Evolutionary conservation across 2,888 invertebrate species (phyloP), one percentile per base, ranked within the genome.

Genomic region (Dusona sp.): DNA sequence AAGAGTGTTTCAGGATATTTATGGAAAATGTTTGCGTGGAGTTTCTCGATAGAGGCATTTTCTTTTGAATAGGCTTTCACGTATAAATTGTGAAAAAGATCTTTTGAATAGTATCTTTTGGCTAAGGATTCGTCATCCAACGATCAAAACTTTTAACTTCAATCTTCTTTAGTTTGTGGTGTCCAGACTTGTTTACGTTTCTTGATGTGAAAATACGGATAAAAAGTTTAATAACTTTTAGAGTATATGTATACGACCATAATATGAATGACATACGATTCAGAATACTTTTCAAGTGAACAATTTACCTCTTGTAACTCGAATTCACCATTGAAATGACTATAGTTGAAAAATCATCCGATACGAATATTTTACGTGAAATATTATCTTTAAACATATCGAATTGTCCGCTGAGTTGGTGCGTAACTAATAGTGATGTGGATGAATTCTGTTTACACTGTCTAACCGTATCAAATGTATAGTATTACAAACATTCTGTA

Each of bases 391-490:
- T 38, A 2, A 51, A 45, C 67, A 42, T 11, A n/a, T 29, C 11
- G 29, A 22, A 67, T 77, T 38, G 68, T 64, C 29, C 22, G 57
- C 33, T 25, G 33, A 64, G n/a, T 70, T 25, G 36, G 22, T n/a
- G n/a, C 51, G 9, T 64, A 77, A 77, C 79, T 75, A 36, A 38
- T 36, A 65, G 51, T 67, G 51, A 84, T 75, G 42, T 75, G 54
- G 51, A 75, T 16, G 45, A 70, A 48, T 51, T 72, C 80, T 45
- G 57, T 61, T 79, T 79, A 3, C 68, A 38, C n/a, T 68, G 68
- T 75, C 68, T 70, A 67, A 25, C 72, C 38, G 13, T 7, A 22
- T 51, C 51, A 54, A 79, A 70, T 38, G 70, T 75, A 64, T 42
- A 57, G 16, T 36, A 75, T 19, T 22, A 42, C 33, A 75, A 75